These are phyloP conservation scores for Muscicapa adusta DNA, from an alignment of 2,113 vertebrate species.

Conservation along the genomic window DNA sequence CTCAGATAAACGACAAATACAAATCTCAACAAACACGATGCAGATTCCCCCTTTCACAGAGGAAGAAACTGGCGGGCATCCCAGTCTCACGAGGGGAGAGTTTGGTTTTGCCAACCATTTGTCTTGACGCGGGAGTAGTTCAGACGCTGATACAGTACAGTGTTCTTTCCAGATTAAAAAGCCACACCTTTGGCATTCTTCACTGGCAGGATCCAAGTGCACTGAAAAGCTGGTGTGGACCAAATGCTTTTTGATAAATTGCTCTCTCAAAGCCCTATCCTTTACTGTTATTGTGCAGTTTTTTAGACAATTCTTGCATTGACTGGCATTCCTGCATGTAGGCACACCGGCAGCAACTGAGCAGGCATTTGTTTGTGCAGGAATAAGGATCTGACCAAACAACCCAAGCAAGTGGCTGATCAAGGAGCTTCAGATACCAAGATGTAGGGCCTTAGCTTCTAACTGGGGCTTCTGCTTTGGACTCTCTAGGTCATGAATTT, in stretches of 20 bases:
- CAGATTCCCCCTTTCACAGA: not conserved
- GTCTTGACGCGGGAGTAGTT: not conserved
- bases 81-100: not conserved
- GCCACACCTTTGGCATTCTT: not conserved
- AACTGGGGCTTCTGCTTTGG: not conserved
- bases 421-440: not conserved
- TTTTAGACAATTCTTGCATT: not conserved
- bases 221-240: not conserved
- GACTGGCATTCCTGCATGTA: not conserved
- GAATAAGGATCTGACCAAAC: not conserved
- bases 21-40: fast-evolving
- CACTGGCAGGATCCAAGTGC: not conserved
- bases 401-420: not conserved
- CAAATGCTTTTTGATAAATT: not conserved
- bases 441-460: not conserved
- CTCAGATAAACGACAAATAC: not conserved
- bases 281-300: not conserved
- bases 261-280: not conserved
- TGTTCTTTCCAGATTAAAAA: not conserved
- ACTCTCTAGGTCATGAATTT: not conserved
- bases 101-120: not conserved
- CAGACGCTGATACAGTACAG: fast-evolving
- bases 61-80: not conserved
- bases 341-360: not conserved
- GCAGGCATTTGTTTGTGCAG: not conserved